Base-by-base conservation (phyloP, 2,797 vertebrate species). In the Ctenopoma multispine region DNA sequence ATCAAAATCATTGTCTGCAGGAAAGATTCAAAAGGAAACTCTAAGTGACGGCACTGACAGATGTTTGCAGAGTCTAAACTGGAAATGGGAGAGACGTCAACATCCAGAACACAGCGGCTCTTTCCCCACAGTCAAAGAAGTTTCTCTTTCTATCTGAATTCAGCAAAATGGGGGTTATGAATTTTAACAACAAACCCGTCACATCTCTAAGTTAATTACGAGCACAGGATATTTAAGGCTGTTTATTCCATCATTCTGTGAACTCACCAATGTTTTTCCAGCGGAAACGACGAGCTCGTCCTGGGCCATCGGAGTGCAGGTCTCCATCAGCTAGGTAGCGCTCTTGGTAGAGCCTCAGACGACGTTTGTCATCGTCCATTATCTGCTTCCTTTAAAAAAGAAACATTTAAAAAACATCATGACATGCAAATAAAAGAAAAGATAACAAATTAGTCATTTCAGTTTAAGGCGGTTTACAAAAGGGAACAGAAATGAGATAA, bases 291-390 rank as follows among this genome's bases (percentile, higher is more conserved):
- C 98, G 96, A 46, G 84, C 95, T 55, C 98, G 94, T 5, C 98
- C 98, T 0, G 98, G 97, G 0, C 97, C 97, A 0, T 99, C 97
- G 0, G 96, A 97, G 82, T 99, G 97, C 68, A 99, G 92, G 87
- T 99, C 98, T 0, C 98, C 98, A 1, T 99, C 97, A 0, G 95
- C 93, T 4, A 99, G 96, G 85, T 97, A 99, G 0, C 93, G 86
- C 87, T 99, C 98, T 89, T 99, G 98, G 89, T 96, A 99, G 4
- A 99, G 82, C 56, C 97, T 94, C 4, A 99, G 89, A n/a, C 91
- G 93, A 0, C 97, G 94, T 60, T 99, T 98, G 83, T 99, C 98
- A 5, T 98, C 97, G 9, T 99, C 97, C 63, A 99, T 88, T 63
- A 98, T 83, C 4, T 96, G 95, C 83, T 99, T 99, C 97, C 98